Evolutionary conservation across 2,888 invertebrate species (phyloP), one percentile per base, ranked within the genome.

Genomic region (Andrena minutula): DNA sequence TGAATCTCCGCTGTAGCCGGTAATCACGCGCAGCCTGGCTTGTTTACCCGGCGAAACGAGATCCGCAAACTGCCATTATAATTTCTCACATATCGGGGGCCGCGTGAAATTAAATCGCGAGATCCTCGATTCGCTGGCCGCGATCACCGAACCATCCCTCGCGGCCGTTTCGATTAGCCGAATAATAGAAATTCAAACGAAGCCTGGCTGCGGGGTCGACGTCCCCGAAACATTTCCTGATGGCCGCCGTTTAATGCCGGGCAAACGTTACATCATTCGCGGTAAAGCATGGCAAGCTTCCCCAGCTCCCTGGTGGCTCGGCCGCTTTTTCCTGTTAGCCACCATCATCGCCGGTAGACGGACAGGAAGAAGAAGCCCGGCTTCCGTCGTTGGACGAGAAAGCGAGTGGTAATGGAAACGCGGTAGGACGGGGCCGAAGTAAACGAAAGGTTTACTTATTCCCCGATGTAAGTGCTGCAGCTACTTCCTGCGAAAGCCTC

Each of bases 391-490:
- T 16, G 32, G 41, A 41, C 60, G 49, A 61, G 12, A 60, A 60
- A 28, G 26, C 63, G 28, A 47, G 66, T 32, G 79, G 83, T 89
- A 90, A 90, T 89, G 89, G 87, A 88, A 88, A 87, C 79, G 82
- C 85, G 85, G 84, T 80, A 84, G 86, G 85, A 61, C 35, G 58
- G 2, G 79, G 32, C 65, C 10, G 60, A 65, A 58, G 71, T 76
- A 77, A 83, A 83, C 75, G 66, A 49, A 80, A 30, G 66, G 72
- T 77, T 80, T 77, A 69, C 69, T 75, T 70, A 47, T 79, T 74
- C 74, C 51, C 10, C 49, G 68, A 32, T 30, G n/a, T 28, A 41
- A 65, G 73, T n/a, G 12, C 5, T 26, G 60, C 30, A 35, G 41
- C 78, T 58, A 41, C 41, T 63, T 41, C 7, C 41, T 5, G 56